phyloP scores from a whole-genome alignment of 2,888 invertebrate genomes.

The Nebria salina region DNA sequence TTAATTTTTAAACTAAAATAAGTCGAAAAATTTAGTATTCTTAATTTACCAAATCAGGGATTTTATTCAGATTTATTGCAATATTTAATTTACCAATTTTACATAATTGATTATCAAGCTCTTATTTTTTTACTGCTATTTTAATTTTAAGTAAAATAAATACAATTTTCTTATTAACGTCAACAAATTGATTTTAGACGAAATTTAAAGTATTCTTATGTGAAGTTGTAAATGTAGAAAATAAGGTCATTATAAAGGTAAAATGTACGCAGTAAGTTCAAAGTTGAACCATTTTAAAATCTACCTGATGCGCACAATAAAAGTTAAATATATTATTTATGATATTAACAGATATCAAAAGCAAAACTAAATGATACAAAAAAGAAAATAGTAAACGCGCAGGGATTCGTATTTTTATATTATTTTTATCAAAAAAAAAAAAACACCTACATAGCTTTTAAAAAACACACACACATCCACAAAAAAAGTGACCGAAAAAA shows the following conservation, averaged over 20 bases:
- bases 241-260: neutral
- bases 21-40: no score
- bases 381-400: conserved; percentile 23
- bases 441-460: conserved; percentile 47
- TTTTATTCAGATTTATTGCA: no score
- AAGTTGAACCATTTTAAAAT: neutral
- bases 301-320: neutral
- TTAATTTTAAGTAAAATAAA: no score
- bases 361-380: conserved; percentile 42
- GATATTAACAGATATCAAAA: conserved; percentile 44
- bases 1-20: no score
- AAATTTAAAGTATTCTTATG: neutral
- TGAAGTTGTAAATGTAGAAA: neutral
- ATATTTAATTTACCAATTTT: no score
- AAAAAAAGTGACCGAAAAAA: conserved; percentile 47
- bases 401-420: neutral
- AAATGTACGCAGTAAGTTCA: neutral
- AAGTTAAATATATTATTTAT: conserved; percentile 42
- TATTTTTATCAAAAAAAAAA: conserved; percentile 40
- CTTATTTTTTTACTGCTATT: no score
- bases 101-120: no score
- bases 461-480: conserved; percentile 50
- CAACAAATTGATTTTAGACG: neutral
- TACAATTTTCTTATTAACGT: no score
- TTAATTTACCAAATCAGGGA: no score